Percentiles rank a stretch among this genome's conserved stretches.
These are phyloP conservation scores for Podabrus alpinus DNA, from an alignment of 2,888 invertebrate species.

Conservation along the genomic window DNA sequence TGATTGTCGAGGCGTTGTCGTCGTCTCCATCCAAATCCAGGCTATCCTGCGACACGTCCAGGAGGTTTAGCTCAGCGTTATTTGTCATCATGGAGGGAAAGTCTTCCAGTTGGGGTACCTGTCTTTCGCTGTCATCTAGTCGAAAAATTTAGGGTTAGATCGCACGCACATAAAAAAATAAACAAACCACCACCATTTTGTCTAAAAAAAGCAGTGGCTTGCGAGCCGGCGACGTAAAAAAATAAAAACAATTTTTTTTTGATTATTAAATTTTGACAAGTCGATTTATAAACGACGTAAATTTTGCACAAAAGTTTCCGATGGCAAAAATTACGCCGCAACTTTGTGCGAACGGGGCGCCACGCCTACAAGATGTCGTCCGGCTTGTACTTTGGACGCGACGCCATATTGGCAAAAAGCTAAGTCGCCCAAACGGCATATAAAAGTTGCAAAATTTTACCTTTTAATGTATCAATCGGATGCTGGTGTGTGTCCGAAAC, in stretches of 20 bases:
- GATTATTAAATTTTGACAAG: background rate
- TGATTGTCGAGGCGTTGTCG: slow-evolving; percentile 53
- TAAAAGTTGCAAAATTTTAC: slow-evolving; percentile 56
- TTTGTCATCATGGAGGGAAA: slow-evolving; percentile 21
- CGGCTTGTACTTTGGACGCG: slow-evolving; percentile 46
- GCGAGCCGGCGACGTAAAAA: background rate
- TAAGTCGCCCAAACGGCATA: slow-evolving; percentile 53
- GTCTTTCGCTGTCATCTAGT: background rate
- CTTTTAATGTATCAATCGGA: slow-evolving; percentile 53
- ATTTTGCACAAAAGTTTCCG: slow-evolving; percentile 25
- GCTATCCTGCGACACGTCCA: slow-evolving; percentile 48
- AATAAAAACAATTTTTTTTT: background rate
- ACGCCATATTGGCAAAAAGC: slow-evolving; percentile 54
- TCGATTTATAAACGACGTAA: background rate
- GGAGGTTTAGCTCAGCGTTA: slow-evolving; percentile 40
- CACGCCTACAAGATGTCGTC: slow-evolving; percentile 57
- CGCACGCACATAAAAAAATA: background rate
- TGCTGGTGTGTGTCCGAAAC: slow-evolving; percentile 47
- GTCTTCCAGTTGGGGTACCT: background rate
- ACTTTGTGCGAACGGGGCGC: slow-evolving; percentile 32
- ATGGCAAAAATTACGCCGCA: background rate
- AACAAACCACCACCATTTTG: background rate
- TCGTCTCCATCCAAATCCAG: slow-evolving; percentile 39
- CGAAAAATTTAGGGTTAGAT: background rate
- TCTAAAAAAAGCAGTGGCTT: background rate